A percentile compares a stretch with the other conserved stretches of the same genome.
Conservation (phyloP, 64 coral and sea anemone species). For the Pocillopora verrucosa region DNA sequence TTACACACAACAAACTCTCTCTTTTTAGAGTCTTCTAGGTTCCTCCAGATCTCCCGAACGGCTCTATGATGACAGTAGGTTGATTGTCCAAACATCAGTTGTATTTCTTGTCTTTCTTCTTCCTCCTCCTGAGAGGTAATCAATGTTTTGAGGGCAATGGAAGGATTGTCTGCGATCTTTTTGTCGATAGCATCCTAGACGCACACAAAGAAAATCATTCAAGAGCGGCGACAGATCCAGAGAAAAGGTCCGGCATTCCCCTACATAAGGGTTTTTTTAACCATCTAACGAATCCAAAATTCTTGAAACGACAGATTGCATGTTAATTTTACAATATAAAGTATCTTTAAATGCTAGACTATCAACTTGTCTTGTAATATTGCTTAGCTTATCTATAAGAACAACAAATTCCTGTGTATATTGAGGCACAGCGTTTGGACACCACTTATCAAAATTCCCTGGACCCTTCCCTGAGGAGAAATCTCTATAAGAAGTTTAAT, state of each 20-base stretch:
- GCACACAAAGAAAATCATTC: not conserved
- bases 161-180: conserved; percentile 84
- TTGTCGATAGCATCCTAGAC: conserved; percentile 79
- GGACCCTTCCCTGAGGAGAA: no score
- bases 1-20: conserved; percentile 80
- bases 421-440: no score
- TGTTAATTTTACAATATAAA: no score
- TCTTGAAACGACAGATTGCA: not conserved
- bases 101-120: conserved; percentile 88
- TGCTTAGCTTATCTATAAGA: no score
- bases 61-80: conserved; percentile 97
- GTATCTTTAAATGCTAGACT: no score
- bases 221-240: no score
- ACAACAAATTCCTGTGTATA: no score
- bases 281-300: not conserved
- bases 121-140: conserved; percentile 90
- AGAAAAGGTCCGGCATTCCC: no score
- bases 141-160: conserved; percentile 87
- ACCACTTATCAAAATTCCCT: no score
- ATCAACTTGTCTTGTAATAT: no score
- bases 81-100: conserved; percentile 70
- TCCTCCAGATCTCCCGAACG: conserved; percentile 89
- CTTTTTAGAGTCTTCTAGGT: conserved; percentile 59
- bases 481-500: no score
- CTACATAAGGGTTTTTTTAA: not conserved